Conservation (phyloP, 2,888 invertebrate species). For the Orthosia cruda region DNA sequence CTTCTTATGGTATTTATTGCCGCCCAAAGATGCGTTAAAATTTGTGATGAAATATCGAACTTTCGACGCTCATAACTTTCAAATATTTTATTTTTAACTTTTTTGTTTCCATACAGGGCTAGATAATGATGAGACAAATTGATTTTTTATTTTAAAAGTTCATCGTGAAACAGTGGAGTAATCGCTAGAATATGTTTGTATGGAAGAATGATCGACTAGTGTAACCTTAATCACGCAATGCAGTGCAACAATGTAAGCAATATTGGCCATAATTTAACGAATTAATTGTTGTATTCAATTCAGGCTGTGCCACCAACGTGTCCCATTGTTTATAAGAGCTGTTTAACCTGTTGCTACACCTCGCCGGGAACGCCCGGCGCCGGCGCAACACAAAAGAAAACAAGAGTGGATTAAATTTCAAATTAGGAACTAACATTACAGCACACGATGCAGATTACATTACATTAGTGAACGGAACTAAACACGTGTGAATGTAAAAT, state of each 20-base stretch:
- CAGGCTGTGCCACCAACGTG: constrained; percentile 31
- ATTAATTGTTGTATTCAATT: constrained; percentile 26
- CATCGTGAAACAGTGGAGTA: too few relatives aligned
- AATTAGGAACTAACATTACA: constrained; percentile 37
- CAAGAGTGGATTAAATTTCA: constrained; percentile 49
- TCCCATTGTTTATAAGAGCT: constrained; percentile 43
- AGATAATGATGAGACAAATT: too few relatives aligned
- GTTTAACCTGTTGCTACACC: constrained; percentile 43
- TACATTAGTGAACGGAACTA: constrained; percentile 19
- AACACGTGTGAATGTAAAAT: constrained; percentile 22
- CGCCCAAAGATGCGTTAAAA: too few relatives aligned
- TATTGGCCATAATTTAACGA: neutral
- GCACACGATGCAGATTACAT: neutral
- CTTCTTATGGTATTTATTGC: too few relatives aligned
- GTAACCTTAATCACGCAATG: too few relatives aligned
- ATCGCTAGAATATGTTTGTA: too few relatives aligned
- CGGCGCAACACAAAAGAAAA: constrained; percentile 38
- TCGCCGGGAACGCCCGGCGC: constrained; percentile 21
- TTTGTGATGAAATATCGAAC: too few relatives aligned
- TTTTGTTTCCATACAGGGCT: too few relatives aligned
- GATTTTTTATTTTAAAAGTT: too few relatives aligned
- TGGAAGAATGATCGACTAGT: too few relatives aligned
- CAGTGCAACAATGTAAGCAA: neutral
- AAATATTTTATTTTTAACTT: too few relatives aligned
- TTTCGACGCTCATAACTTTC: too few relatives aligned